phyloP scores from a whole-genome alignment of 2,797 vertebrate species.

The Buphagus erythrorhynchus region DNA sequence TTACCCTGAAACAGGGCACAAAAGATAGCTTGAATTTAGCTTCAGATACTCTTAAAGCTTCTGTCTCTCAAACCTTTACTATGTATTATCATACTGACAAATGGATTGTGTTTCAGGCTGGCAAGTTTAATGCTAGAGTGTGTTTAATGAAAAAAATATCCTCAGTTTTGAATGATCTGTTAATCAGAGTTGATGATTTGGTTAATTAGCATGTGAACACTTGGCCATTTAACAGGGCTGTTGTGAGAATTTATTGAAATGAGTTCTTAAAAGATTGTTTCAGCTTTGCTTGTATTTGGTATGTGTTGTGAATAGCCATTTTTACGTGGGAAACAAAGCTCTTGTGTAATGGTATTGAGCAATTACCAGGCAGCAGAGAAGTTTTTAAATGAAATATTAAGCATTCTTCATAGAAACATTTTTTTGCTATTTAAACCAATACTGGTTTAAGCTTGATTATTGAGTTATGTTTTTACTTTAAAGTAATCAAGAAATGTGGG shows the following conservation, averaged over 20 bases:
- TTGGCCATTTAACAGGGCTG: constrained; percentile 55
- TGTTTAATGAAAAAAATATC: constrained; percentile 53
- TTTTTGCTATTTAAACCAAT: not conserved
- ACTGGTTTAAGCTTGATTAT: not conserved
- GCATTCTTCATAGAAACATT: not conserved
- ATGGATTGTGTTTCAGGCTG: constrained; percentile 61
- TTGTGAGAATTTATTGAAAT: constrained; percentile 38
- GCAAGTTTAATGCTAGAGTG: constrained; percentile 33
- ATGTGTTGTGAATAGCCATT: not conserved
- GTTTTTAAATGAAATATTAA: not conserved
- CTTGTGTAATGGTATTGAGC: not conserved
- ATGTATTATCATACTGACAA: constrained; percentile 56
- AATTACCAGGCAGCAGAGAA: not conserved
- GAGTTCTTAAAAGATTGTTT: not conserved
- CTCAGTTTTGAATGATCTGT: constrained; percentile 54
- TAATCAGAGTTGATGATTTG: constrained; percentile 66
- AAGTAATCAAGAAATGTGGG: not conserved
- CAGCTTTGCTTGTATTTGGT: not conserved
- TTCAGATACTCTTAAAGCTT: constrained; percentile 67
- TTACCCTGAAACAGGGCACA: constrained; percentile 69
- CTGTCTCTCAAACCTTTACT: constrained; percentile 49
- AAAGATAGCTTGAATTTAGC: constrained; percentile 69
- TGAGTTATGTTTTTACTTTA: not conserved
- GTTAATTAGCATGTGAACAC: constrained; percentile 61
- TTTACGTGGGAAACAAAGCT: not conserved